Percentiles rank a stretch among this genome's conserved stretches.
These are phyloP conservation scores for Trachelus troglodyta DNA, from an alignment of 2,888 invertebrate genomes.

Conservation along the genomic window DNA sequence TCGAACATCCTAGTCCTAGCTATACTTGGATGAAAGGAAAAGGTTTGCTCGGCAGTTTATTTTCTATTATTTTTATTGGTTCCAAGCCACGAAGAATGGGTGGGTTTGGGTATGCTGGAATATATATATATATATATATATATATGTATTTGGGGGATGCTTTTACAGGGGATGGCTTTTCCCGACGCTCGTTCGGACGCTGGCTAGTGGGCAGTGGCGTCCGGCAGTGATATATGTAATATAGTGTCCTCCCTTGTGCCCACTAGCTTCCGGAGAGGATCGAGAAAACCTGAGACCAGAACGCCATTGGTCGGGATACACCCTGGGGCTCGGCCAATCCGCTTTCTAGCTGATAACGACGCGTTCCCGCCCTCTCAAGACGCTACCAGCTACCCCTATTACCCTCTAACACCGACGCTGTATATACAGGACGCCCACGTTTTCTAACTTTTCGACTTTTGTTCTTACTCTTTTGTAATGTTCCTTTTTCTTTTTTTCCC, in stretches of 20 bases:
- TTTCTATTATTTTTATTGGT: slow-evolving; percentile 41
- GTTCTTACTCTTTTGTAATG: not conserved
- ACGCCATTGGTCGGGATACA: slow-evolving; percentile 55
- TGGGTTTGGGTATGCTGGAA: not conserved
- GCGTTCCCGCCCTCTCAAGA: slow-evolving; percentile 64
- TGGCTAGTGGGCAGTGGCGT: slow-evolving; percentile 42
- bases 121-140: too few species aligned
- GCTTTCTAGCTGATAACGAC: slow-evolving; percentile 58
- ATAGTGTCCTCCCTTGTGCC: slow-evolving; percentile 27
- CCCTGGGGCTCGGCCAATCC: slow-evolving; percentile 58
- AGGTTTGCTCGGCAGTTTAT: slow-evolving; percentile 22
- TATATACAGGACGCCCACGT: not conserved
- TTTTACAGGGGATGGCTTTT: not conserved
- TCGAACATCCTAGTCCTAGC: not conserved
- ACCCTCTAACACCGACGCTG: slow-evolving; percentile 3
- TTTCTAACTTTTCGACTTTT: not conserved
- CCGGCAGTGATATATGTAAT: slow-evolving; percentile 39
- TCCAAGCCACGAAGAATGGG: not conserved
- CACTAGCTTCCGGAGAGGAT: slow-evolving; percentile 39
- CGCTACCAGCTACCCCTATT: slow-evolving; percentile 32
- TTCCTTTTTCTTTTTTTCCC: not conserved
- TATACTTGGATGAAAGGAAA: slow-evolving; percentile 2
- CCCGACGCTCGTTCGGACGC: slow-evolving; percentile 3
- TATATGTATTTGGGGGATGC: not conserved
- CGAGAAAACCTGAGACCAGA: slow-evolving; percentile 62